Evolutionary conservation across 2,797 vertebrate genomes (phyloP).

Genomic region (Picus viridis): DNA sequence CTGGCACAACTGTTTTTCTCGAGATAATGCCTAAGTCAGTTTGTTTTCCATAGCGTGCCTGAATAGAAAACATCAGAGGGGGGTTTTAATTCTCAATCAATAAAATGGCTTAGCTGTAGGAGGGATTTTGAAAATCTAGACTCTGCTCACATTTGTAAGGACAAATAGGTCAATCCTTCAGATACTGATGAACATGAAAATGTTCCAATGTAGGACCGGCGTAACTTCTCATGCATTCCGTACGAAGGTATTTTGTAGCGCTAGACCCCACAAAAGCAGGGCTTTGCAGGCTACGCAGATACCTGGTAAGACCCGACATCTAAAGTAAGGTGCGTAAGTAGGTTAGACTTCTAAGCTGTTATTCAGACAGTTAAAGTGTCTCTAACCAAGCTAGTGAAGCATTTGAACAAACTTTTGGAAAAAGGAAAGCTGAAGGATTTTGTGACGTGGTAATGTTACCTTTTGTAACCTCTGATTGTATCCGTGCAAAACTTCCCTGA

Average conservation of each 20-base stretch:
- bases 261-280: not conserved
- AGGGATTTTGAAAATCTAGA: not conserved
- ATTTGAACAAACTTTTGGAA: not conserved
- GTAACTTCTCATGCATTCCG: not conserved
- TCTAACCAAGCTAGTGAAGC: not conserved
- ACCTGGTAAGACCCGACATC: not conserved
- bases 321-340: not conserved
- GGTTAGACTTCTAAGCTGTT: not conserved
- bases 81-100: not conserved
- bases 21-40: not conserved
- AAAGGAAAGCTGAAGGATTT: not conserved
- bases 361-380: not conserved
- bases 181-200: not conserved
- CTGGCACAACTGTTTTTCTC: not conserved
- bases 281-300: not conserved
- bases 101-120: not conserved
- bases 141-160: not conserved
- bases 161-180: not conserved
- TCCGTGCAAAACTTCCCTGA: not conserved
- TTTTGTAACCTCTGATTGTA: not conserved
- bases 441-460: not conserved
- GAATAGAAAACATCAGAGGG: not conserved
- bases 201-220: not conserved
- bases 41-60: not conserved
- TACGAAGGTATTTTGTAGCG: not conserved